Evolutionary conservation across 2,113 vertebrate genomes (phyloP).

Genomic region (Lepus americanus): DNA sequence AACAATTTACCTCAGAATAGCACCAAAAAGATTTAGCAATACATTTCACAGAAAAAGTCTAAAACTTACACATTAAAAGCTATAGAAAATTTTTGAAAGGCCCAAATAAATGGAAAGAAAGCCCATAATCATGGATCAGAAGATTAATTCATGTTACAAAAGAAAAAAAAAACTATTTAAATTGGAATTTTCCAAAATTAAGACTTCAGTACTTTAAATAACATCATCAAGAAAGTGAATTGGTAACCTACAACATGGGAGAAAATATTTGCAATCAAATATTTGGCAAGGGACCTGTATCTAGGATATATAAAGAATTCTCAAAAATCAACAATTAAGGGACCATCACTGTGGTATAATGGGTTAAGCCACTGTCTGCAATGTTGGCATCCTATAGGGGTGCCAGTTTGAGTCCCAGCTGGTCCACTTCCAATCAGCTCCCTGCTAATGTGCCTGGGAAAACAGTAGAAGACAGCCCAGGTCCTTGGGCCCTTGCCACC

Average conservation of each 20-base stretch:
- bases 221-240: background rate
- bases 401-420: no score
- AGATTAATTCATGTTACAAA: conserved; percentile 17
- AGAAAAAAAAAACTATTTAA: background rate
- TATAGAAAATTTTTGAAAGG: conserved; percentile 30
- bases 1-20: conserved; percentile 25
- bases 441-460: no score
- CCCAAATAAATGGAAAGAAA: conserved; percentile 33
- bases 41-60: background rate
- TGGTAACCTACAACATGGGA: background rate
- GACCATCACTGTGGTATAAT: no score
- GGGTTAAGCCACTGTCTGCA: no score
- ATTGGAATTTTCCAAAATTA: background rate
- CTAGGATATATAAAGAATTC: no score
- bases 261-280: background rate
- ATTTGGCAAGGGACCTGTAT: background rate
- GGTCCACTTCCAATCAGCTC: no score
- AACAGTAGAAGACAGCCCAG: no score
- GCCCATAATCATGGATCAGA: background rate
- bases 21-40: background rate
- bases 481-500: no score
- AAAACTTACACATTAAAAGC: conserved; percentile 3
- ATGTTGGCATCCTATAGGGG: no score
- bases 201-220: background rate
- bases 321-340: no score